Percentiles rank a stretch among this genome's conserved stretches.
Conservation (phyloP, 1,140 invertebrate genomes). For the Holcopasites calliopsidis region DNA sequence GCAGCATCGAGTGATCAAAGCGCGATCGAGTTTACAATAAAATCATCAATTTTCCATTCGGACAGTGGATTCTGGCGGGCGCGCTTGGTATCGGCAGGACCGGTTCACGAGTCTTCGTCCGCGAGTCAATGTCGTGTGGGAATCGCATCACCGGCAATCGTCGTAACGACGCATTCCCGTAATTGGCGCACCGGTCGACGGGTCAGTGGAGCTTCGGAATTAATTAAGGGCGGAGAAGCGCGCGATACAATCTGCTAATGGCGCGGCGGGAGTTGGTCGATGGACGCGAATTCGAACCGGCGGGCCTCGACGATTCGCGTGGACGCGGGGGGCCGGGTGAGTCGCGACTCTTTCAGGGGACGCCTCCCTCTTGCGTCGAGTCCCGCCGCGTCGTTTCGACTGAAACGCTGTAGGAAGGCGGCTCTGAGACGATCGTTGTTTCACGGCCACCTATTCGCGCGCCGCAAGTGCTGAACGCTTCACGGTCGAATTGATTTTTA, state of each 20-base stretch:
- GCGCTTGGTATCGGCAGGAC: not conserved
- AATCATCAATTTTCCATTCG: not conserved
- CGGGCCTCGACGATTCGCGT: constrained; percentile 49
- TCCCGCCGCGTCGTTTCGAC: constrained; percentile 46
- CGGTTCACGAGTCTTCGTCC: not conserved
- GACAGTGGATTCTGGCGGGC: not conserved
- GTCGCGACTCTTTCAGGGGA: constrained; percentile 47
- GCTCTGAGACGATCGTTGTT: constrained; percentile 54
- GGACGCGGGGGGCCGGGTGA: too few relatives aligned
- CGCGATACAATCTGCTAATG: constrained; percentile 75
- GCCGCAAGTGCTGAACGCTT: constrained; percentile 37
- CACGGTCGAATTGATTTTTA: constrained; percentile 29
- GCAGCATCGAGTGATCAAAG: constrained; percentile 9
- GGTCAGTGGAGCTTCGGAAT: constrained; percentile 70
- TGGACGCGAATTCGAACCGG: constrained; percentile 66
- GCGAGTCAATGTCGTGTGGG: not conserved
- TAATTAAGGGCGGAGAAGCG: constrained; percentile 63
- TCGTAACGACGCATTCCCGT: constrained; percentile 51
- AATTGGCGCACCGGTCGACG: constrained; percentile 66
- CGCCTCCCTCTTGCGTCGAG: constrained; percentile 3
- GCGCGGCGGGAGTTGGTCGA: constrained; percentile 60
- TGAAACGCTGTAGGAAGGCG: constrained; percentile 37
- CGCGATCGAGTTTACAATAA: not conserved
- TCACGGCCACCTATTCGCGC: constrained; percentile 22
- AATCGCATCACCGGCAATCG: constrained; percentile 39